Evolutionary conservation across 2,888 invertebrate species (phyloP).

Genomic region (Philopedon plagiatum): DNA sequence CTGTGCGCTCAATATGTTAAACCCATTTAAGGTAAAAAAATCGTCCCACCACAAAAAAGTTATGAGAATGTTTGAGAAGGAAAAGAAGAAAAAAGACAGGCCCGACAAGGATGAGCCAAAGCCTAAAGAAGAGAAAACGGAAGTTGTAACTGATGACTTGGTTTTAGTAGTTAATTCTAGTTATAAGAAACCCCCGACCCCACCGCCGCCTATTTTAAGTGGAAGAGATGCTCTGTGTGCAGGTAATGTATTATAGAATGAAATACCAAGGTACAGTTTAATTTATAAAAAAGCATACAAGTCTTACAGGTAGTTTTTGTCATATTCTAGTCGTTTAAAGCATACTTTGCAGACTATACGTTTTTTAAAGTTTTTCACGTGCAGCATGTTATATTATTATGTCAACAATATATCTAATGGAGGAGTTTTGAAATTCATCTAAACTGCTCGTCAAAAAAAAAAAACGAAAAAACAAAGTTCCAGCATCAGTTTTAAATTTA

Average conservation of each 20-base stretch:
- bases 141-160: constrained; percentile 80
- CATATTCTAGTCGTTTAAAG: too few species aligned
- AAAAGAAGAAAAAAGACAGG: constrained; percentile 75
- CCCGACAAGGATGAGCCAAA: constrained; percentile 63
- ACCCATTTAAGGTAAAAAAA: constrained; percentile 90
- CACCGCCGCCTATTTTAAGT: constrained; percentile 74
- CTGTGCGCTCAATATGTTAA: too few species aligned
- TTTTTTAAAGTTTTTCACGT: too few species aligned
- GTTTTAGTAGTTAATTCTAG: constrained; percentile 71
- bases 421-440: too few species aligned
- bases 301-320: too few species aligned
- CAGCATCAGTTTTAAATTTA: too few species aligned
- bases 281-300: too few species aligned
- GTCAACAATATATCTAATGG: too few species aligned
- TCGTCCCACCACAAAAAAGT: constrained; percentile 94
- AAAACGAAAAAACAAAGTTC: too few species aligned
- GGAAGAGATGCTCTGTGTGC: constrained; percentile 89
- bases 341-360: too few species aligned
- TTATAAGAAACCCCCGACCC: constrained; percentile 63
- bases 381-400: too few species aligned
- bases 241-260: constrained; percentile 64
- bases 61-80: constrained; percentile 87
- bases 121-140: constrained; percentile 73
- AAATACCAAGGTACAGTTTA: neutral
- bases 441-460: too few species aligned